Base-by-base conservation (phyloP, 2,797 vertebrate species). In the Cottoperca gobio region DNA sequence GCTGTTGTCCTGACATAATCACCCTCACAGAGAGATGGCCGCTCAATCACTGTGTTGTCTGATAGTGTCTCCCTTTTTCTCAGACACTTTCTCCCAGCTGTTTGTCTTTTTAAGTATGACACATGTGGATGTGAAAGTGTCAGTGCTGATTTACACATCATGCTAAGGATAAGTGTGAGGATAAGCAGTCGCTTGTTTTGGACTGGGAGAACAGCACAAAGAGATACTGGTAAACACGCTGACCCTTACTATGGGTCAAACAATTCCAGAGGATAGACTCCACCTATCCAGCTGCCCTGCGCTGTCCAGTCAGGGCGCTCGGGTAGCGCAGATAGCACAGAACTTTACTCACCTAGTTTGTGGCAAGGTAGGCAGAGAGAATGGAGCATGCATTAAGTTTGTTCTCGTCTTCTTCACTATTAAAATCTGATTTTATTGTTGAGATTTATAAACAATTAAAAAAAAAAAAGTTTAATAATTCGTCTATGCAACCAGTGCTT, bases 1-100 rank as follows among this genome's bases (percentile, higher is more conserved):
- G 89, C 92, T 92, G 91, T 55, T 79, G 83, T 65, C 77, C 70
- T 75, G 86, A 86, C 73, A 80, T 81, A 84, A 88, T 87, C 73
- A 76, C 48, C 42, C 33, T 53, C 57, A 81, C 19, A 52, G 66
- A 71, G 39, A 70, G 67, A 75, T 48, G 73, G 46, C 42, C 33
- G 5, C 59, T 65, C 68, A 66, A 54, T 76, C 72, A 53, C n/a
- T 0, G 40, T 39, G 55, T 9, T 81, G 66, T 81, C 76, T 59
- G 59, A 80, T 88, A 82, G 78, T 65, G 54, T 68, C 78, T 70
- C 39, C 61, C n/a, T 67, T 68, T 43, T 60, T 58, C 54, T 54
- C 81, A 64, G 77, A 72, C 54, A 52, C 57, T 62, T 81, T 82
- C 53, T 40, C 62, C 72, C 73, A 74, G 69, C 54, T 69, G 70